Conservation (phyloP, 1,140 invertebrate genomes). For the Aphaenogaster ashmeadi region DNA sequence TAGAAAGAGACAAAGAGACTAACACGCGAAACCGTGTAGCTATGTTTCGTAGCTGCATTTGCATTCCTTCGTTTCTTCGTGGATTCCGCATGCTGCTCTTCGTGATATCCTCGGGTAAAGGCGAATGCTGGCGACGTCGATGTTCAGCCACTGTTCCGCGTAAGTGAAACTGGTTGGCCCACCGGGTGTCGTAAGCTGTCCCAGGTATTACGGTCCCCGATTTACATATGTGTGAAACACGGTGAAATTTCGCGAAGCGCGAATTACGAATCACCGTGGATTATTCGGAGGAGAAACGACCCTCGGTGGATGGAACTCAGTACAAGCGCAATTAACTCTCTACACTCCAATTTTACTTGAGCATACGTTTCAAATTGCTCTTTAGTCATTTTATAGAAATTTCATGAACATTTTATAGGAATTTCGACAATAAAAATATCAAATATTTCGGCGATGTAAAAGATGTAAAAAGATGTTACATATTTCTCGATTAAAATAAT, state of each 20-base stretch:
- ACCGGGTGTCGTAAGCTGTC: conserved; percentile 74
- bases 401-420: background rate
- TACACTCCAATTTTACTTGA: conserved; percentile 11
- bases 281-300: conserved; percentile 57
- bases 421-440: background rate
- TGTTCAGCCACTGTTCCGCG: conserved; percentile 69
- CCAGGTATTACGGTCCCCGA: conserved; percentile 59
- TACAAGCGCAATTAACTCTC: conserved; percentile 51
- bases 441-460: background rate
- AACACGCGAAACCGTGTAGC: conserved; percentile 49
- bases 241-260: conserved; percentile 58
- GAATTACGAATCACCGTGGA: conserved; percentile 64
- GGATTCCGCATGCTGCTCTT: conserved; percentile 41
- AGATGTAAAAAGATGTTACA: conserved; percentile 7
- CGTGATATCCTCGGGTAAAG: conserved; percentile 52
- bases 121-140: conserved; percentile 47
- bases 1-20: conserved; percentile 21
- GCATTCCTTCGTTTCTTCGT: conserved; percentile 56
- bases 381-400: background rate
- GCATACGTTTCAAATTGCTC: conserved; percentile 18
- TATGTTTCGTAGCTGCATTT: conserved; percentile 43
- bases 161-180: conserved; percentile 80
- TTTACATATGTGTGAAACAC: conserved; percentile 64
- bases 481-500: background rate
- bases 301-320: conserved; percentile 40